A percentile compares a stretch with the other conserved stretches of the same genome.
Evolutionary conservation across 2,797 vertebrate species (phyloP).

Genomic region (Orientallactaga sibirica): DNA sequence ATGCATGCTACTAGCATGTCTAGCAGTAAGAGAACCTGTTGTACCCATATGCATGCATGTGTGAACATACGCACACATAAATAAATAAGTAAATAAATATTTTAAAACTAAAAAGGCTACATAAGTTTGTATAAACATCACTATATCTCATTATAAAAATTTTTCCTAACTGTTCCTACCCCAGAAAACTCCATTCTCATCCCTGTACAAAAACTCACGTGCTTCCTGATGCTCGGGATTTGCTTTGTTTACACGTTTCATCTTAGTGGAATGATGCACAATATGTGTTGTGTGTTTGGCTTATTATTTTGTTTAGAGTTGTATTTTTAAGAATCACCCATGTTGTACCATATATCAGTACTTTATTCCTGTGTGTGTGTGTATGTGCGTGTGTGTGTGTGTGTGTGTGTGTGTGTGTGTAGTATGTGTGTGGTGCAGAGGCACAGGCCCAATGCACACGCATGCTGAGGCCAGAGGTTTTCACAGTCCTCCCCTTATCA

Average conservation of each 20-base stretch:
- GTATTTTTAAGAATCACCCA: not conserved
- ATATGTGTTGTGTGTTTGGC: not conserved
- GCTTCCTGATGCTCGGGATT: not conserved
- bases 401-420: too few species aligned
- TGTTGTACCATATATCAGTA: not conserved
- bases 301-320: conserved; percentile 30
- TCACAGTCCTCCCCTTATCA: too few species aligned
- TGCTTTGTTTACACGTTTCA: not conserved
- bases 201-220: not conserved
- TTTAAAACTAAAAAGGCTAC: not conserved
- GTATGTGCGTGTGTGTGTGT: too few species aligned
- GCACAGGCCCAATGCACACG: too few species aligned
- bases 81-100: too few species aligned
- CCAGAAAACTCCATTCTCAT: not conserved
- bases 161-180: not conserved
- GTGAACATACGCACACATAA: not conserved
- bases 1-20: too few species aligned
- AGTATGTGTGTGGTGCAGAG: too few species aligned
- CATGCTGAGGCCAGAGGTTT: too few species aligned
- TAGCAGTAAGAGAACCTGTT: too few species aligned
- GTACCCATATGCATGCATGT: too few species aligned
- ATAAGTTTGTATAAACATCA: not conserved
- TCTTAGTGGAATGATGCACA: not conserved
- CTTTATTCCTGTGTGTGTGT: not conserved
- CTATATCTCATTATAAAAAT: not conserved